Percentiles rank a stretch among this genome's conserved stretches.
These are phyloP conservation scores for Microctonus hyperodae DNA, from an alignment of 2,888 invertebrate genomes.

Conservation along the genomic window DNA sequence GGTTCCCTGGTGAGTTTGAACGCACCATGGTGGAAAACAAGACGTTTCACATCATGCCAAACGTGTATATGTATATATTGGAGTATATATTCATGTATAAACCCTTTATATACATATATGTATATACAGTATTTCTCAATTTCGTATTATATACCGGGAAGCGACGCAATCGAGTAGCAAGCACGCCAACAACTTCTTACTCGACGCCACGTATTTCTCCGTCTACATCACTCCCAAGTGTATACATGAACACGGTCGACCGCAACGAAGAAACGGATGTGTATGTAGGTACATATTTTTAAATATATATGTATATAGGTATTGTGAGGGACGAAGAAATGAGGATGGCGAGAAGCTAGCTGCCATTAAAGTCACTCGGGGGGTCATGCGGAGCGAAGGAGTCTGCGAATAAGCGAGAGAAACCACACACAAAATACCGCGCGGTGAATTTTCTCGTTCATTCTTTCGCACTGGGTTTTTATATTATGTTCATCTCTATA, in stretches of 20 bases:
- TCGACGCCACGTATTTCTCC: constrained; percentile 25
- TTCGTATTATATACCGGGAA: constrained; percentile 19
- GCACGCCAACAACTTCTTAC: constrained; percentile 19
- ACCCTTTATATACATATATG: neutral
- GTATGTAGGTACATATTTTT: neutral
- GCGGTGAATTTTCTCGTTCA: neutral
- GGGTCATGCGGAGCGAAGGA: constrained; percentile 17
- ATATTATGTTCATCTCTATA: neutral
- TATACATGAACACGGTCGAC: constrained; percentile 33
- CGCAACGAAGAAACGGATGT: constrained; percentile 11
- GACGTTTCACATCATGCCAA: constrained; percentile 15
- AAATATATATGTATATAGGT: constrained; percentile 2
- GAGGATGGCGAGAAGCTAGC: constrained; percentile 21
- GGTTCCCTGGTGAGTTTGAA: constrained; percentile 31
- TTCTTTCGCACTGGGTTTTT: neutral
- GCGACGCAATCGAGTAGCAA: constrained; percentile 26
- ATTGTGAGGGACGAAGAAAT: constrained; percentile 23
- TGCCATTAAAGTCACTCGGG: constrained; percentile 30
- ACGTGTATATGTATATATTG: neutral
- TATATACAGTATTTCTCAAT: constrained; percentile 12
- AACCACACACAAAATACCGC: constrained; percentile 29
- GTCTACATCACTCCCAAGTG: constrained; percentile 30
- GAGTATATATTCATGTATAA: neutral
- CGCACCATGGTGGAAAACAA: constrained; percentile 24
- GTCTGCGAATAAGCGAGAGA: constrained; percentile 21